These are phyloP conservation scores for Oegoconia quadripuncta DNA, from an alignment of 2,888 invertebrate species.

Conservation along the genomic window DNA sequence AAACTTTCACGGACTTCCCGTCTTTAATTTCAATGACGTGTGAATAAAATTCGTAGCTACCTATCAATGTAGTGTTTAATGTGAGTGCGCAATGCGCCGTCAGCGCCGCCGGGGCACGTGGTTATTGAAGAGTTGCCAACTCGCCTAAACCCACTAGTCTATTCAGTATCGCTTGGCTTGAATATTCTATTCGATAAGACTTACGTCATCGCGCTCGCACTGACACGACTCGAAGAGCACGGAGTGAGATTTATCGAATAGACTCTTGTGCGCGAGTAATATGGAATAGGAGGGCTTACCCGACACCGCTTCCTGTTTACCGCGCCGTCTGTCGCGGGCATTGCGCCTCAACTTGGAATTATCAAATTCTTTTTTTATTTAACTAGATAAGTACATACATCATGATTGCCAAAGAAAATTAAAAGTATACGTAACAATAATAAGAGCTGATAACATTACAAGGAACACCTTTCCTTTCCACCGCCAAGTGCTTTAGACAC, in stretches of 20 bases:
- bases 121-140: slow-evolving; percentile 68
- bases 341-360: slow-evolving; percentile 9
- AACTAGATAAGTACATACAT: neutral
- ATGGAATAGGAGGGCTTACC: slow-evolving; percentile 28
- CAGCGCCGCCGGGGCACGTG: slow-evolving; percentile 40
- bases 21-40: slow-evolving; percentile 11
- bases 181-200: slow-evolving; percentile 15
- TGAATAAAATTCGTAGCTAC: slow-evolving; percentile 8
- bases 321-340: slow-evolving; percentile 39
- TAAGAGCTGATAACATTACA: too few species aligned
- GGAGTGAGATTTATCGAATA: slow-evolving; percentile 7
- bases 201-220: slow-evolving; percentile 13
- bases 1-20: slow-evolving; percentile 8
- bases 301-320: slow-evolving; percentile 68
- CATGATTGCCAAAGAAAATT: slow-evolving; percentile 16
- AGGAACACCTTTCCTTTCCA: too few species aligned
- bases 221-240: slow-evolving; percentile 9
- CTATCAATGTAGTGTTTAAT: slow-evolving; percentile 16
- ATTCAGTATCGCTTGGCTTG: slow-evolving; percentile 10
- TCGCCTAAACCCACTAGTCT: slow-evolving; percentile 24
- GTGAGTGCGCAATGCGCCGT: slow-evolving; percentile 25
- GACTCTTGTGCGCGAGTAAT: slow-evolving; percentile 7
- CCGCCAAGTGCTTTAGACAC: too few species aligned
- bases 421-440: too few species aligned
- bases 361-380: slow-evolving; percentile 29